Evolutionary conservation across 2,113 vertebrate genomes (phyloP).

Genomic region (Lonchura striata): DNA sequence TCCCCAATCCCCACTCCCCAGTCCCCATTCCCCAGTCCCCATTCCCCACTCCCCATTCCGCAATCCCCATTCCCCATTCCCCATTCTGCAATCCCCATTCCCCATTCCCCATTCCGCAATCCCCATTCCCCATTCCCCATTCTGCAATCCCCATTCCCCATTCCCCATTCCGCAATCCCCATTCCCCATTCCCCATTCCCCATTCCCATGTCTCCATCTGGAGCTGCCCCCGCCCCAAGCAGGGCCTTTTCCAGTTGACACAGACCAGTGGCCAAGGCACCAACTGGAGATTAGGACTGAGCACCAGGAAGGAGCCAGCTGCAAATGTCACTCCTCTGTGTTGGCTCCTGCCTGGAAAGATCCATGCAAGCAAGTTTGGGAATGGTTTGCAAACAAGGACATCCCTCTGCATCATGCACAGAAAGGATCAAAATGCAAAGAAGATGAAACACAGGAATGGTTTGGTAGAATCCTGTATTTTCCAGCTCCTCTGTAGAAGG

Average conservation of each 20-base stretch:
- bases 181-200: too few species aligned
- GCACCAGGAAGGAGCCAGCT: not conserved
- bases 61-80: too few species aligned
- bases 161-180: not conserved
- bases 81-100: not conserved
- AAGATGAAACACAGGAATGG: not conserved
- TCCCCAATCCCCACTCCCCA: too few species aligned
- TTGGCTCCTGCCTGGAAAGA: not conserved
- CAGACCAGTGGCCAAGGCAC: not conserved
- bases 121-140: too few species aligned
- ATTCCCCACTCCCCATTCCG: too few species aligned
- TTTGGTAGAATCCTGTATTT: slow-evolving; percentile 27
- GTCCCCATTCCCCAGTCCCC: too few species aligned
- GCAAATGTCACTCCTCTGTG: not conserved
- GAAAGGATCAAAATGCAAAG: not conserved
- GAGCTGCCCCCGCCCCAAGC: not conserved
- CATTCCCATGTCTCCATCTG: not conserved
- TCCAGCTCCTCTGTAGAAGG: not conserved
- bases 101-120: not conserved
- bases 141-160: too few species aligned
- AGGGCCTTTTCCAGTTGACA: not conserved
- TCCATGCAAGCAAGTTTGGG: not conserved
- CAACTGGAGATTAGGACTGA: not conserved
- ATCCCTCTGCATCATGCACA: not conserved
- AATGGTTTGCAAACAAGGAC: not conserved